Conservation (phyloP, 2,113 vertebrate genomes). For the Lipophrys pholis region DNA sequence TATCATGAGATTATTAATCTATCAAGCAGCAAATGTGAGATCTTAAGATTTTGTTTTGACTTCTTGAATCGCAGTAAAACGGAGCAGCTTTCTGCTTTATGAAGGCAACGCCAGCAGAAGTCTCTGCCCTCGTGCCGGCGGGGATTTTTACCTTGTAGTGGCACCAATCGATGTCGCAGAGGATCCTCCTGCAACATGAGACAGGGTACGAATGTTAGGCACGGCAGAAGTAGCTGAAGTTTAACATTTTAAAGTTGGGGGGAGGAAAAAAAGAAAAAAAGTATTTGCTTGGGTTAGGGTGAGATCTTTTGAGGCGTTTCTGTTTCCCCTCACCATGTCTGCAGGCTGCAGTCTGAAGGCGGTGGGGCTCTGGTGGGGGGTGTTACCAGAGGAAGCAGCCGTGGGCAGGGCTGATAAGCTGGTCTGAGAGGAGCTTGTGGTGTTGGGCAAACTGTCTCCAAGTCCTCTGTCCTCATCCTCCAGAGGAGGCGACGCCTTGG, state of each 20-base stretch:
- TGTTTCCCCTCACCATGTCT: conserved; percentile 54
- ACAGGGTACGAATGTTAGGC: neutral
- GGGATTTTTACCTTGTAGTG: conserved; percentile 75
- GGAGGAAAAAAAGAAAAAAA: no score
- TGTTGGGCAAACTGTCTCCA: conserved; percentile 86
- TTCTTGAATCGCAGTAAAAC: conserved; percentile 22
- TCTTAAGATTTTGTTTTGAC: conserved; percentile 37
- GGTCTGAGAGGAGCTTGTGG: conserved; percentile 85
- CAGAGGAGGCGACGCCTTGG: conserved; percentile 73
- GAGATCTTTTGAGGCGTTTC: no score
- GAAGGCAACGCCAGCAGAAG: no score
- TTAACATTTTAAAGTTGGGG: no score
- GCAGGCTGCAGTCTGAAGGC: conserved; percentile 44
- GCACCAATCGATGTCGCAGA: conserved; percentile 71
- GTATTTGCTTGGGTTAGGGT: no score
- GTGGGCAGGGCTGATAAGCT: conserved; percentile 81
- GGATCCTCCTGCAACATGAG: conserved; percentile 75
- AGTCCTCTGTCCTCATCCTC: conserved; percentile 86
- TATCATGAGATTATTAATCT: conserved; percentile 72
- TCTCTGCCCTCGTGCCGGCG: no score
- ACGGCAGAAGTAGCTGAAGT: no score
- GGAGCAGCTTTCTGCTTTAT: conserved; percentile 10
- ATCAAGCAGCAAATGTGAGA: conserved; percentile 58
- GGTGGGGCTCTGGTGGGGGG: conserved; percentile 74
- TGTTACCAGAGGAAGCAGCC: conserved; percentile 52